These are phyloP conservation scores for Lutjanus erythropterus DNA, from an alignment of 2,113 vertebrate genomes.

Conservation along the genomic window DNA sequence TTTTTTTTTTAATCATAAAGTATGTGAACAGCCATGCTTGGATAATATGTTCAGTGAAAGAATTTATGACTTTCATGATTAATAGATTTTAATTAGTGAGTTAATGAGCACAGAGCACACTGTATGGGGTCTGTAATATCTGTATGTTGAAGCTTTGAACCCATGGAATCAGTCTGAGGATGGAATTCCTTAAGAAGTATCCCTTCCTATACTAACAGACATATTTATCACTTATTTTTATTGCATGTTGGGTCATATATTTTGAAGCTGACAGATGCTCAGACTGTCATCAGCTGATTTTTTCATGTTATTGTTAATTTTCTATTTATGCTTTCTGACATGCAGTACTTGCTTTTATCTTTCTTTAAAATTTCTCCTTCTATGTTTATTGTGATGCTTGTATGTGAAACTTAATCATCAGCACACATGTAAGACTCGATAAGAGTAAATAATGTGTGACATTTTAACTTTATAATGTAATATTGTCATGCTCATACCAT, in stretches of 20 bases:
- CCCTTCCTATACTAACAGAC: not conserved
- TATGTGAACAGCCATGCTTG: not conserved
- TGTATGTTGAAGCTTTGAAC: not conserved
- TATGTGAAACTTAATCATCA: not conserved
- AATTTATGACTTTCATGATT: not conserved
- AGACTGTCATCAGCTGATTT: not conserved
- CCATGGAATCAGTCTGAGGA: not conserved
- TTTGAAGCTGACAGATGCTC: not conserved
- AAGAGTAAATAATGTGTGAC: not conserved
- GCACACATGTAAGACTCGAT: not conserved
- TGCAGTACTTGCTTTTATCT: too few relatives aligned
- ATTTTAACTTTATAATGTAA: constrained; percentile 1
- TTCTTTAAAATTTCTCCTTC: too few relatives aligned
- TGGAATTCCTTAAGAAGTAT: not conserved
- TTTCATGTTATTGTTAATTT: too few relatives aligned
- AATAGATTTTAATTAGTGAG: not conserved
- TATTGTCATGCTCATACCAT: not conserved
- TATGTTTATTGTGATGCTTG: not conserved
- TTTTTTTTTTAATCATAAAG: too few relatives aligned
- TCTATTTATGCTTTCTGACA: too few relatives aligned
- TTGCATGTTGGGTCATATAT: not conserved
- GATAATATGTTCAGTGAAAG: too few relatives aligned
- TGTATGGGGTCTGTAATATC: not conserved
- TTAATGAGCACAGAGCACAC: not conserved
- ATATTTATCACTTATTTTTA: not conserved